A percentile compares a stretch with the other conserved stretches of the same genome.
Evolutionary conservation across 2,888 invertebrate genomes (phyloP).

Genomic region (Coecobrya sp.): DNA sequence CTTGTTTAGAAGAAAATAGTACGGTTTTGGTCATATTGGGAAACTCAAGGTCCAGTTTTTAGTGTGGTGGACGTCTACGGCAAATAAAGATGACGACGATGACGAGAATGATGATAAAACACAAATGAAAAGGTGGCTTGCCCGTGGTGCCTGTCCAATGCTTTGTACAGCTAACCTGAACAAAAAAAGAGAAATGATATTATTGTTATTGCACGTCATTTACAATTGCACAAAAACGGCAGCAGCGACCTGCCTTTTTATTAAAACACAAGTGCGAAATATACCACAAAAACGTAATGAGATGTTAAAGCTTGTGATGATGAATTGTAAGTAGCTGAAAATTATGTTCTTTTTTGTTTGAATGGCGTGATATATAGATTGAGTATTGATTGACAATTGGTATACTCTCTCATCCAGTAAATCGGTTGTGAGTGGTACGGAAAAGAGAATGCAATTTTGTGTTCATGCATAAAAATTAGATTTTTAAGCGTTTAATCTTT

Average conservation of each 20-base stretch:
- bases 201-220: constrained; percentile 32
- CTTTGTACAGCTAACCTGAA: not conserved
- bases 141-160: not conserved
- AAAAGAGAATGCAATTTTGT: not conserved
- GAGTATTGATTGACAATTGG: constrained; percentile 32
- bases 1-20: constrained; percentile 78
- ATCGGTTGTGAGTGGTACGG: not conserved
- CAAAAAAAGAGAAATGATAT: constrained; percentile 42
- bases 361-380: constrained; percentile 16
- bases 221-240: constrained; percentile 1
- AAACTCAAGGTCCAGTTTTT: constrained; percentile 79
- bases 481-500: not conserved
- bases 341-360: not conserved
- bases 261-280: not conserved
- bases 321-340: not conserved
- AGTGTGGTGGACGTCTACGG: constrained; percentile 56
- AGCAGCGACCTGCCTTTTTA: constrained; percentile 6
- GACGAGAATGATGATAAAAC: constrained; percentile 36
- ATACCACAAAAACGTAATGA: not conserved
- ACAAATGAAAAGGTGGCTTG: constrained; percentile 45
- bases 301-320: not conserved
- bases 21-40: constrained; percentile 78
- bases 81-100: constrained; percentile 4
- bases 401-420: not conserved
- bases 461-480: no score